Evolutionary conservation across 1,140 invertebrate genomes (phyloP).

Genomic region (Lysiphlebus fabarum): DNA sequence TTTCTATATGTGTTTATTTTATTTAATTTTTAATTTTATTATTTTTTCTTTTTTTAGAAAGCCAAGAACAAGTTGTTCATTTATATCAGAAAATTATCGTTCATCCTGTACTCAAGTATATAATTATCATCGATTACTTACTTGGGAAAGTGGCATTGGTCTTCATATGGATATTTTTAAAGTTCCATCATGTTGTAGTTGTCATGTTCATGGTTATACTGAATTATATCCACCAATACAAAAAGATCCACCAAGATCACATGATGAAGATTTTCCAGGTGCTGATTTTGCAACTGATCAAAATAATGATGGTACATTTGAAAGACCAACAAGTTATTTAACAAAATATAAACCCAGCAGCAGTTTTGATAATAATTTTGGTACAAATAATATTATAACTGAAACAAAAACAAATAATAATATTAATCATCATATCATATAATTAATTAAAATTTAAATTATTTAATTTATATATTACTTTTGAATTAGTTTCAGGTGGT

Average conservation of each 20-base stretch:
- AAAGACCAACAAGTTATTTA: conserved; percentile 30
- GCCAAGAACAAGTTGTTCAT: conserved; percentile 71
- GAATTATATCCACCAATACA: conserved; percentile 62
- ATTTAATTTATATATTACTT: neutral
- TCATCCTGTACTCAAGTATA: conserved; percentile 81
- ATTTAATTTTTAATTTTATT: conserved; percentile 13
- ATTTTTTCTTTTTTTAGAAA: conserved; percentile 60
- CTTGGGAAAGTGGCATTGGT: conserved; percentile 77
- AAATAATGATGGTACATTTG: conserved; percentile 30
- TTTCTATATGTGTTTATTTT: neutral
- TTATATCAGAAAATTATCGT: conserved; percentile 75
- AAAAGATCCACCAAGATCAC: conserved; percentile 41
- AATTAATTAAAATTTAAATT: conserved; percentile 5
- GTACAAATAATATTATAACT: conserved; percentile 20
- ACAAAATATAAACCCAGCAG: conserved; percentile 29
- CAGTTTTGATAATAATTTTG: conserved; percentile 30
- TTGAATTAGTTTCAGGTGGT: conserved; percentile 4
- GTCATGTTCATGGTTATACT: conserved; percentile 75
- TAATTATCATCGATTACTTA: conserved; percentile 81
- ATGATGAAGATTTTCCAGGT: conserved; percentile 47
- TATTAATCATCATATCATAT: neutral
- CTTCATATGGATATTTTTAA: conserved; percentile 86
- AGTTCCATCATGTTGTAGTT: conserved; percentile 81
- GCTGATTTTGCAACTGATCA: conserved; percentile 44
- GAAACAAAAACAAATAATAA: neutral